A percentile compares a stretch with the other conserved stretches of the same genome.
Evolutionary conservation across 2,113 vertebrate genomes (phyloP).

Genomic region (Paracanthobrama guichenoti): DNA sequence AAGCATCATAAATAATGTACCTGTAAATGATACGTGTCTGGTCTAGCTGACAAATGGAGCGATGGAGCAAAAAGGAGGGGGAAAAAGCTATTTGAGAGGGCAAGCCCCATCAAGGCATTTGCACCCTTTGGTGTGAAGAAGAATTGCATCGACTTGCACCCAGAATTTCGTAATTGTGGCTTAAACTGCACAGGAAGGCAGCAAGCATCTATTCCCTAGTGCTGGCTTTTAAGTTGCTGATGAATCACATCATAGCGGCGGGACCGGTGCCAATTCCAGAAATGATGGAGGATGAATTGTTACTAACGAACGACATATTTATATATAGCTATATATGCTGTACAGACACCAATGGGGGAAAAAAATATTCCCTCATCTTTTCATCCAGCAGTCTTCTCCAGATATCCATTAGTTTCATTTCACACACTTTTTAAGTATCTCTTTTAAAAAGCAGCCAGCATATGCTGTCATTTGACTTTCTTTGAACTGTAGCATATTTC

Average conservation of each 20-base stretch:
- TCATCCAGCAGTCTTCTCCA: constrained; percentile 13
- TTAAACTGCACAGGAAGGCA: neutral
- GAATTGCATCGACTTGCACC: neutral
- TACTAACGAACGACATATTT: neutral
- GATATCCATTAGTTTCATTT: constrained; percentile 52
- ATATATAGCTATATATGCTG: neutral
- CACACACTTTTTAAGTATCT: constrained; percentile 52
- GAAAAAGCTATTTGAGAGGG: constrained; percentile 37
- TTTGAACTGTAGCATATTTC: constrained; percentile 20
- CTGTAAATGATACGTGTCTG: constrained; percentile 52
- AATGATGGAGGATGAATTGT: neutral
- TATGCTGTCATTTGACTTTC: constrained; percentile 23
- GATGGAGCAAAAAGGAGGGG: constrained; percentile 29
- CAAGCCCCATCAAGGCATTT: constrained; percentile 20
- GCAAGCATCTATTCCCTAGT: neutral
- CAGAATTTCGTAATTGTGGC: neutral
- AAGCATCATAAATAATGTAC: constrained; percentile 59
- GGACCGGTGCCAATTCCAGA: neutral
- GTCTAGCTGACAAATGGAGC: constrained; percentile 59
- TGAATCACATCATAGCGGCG: constrained; percentile 32
- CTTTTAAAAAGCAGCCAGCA: neutral
- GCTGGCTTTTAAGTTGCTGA: constrained; percentile 5
- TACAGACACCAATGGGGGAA: neutral
- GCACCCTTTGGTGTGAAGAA: neutral
- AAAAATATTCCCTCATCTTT: neutral